Conservation (phyloP, 2,888 invertebrate species). For the Drosophila paranaensis region DNA sequence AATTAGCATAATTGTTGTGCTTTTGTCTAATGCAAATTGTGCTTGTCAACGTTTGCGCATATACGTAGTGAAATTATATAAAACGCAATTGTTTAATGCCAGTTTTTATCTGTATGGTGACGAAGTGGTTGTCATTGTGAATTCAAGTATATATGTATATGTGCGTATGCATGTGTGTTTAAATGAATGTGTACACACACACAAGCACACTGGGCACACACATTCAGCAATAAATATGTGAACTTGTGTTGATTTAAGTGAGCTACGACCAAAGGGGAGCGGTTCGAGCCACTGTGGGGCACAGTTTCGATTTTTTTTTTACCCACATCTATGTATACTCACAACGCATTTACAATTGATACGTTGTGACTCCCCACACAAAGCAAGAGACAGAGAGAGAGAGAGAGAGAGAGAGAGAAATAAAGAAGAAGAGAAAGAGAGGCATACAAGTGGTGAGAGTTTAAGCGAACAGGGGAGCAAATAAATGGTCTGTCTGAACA, state of each 20-base stretch:
- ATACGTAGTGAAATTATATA: conserved; percentile 66
- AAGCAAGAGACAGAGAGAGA: conserved; percentile 34
- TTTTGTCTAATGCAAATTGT: conserved; percentile 50
- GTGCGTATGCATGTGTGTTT: conserved; percentile 41
- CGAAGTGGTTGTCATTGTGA: conserved; percentile 78
- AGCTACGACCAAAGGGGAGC: conserved; percentile 54
- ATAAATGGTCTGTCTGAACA: conserved; percentile 55
- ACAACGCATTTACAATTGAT: conserved; percentile 64
- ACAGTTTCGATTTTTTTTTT: conserved; percentile 71
- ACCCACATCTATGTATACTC: conserved; percentile 70
- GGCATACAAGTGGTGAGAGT: conserved; percentile 46
- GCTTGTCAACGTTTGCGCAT: conserved; percentile 40
- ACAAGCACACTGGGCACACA: conserved; percentile 6
- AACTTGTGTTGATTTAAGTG: conserved; percentile 68
- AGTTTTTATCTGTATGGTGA: conserved; percentile 75
- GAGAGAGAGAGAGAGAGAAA: conserved; percentile 27
- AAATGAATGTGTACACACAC: conserved; percentile 26
- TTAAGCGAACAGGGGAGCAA: conserved; percentile 50
- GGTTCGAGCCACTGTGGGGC: conserved; percentile 54
- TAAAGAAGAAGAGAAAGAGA: conserved; percentile 18
- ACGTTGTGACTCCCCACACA: conserved; percentile 42
- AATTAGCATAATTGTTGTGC: conserved; percentile 32
- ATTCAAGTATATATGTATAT: conserved; percentile 24
- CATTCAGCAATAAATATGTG: conserved; percentile 30
- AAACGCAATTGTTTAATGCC: conserved; percentile 67